Conservation (phyloP, 92 coral and sea anemone species). For the Isaurus tuberculatus region DNA sequence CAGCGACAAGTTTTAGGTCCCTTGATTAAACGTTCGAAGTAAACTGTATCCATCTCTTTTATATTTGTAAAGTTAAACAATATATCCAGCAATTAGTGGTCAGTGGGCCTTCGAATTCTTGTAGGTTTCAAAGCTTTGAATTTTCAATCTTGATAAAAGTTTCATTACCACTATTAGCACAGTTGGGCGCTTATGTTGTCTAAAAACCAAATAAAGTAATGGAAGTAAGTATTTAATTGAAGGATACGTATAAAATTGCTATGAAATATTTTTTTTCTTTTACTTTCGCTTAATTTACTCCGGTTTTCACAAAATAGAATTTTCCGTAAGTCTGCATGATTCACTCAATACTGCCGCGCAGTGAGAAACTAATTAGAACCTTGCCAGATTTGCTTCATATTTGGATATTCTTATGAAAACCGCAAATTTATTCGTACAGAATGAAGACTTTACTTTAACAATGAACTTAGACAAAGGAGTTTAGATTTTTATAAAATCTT, state of each 20-base stretch:
- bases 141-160: constrained; percentile 38
- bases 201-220: constrained; percentile 29
- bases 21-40: not conserved
- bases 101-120: constrained; percentile 38
- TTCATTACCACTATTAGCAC: constrained; percentile 58
- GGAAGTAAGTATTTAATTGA: constrained; percentile 53
- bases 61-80: constrained; percentile 33
- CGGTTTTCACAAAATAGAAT: constrained; percentile 17
- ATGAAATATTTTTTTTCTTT: constrained; percentile 51
- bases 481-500: constrained; percentile 32
- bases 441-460: constrained; percentile 45
- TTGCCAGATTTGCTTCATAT: constrained; percentile 1
- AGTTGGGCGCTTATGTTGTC: constrained; percentile 43
- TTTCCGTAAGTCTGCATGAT: not conserved
- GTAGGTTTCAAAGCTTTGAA: constrained; percentile 31
- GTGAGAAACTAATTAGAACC: constrained; percentile 25
- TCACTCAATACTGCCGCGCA: not conserved
- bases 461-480: constrained; percentile 64
- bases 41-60: not conserved
- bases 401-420: constrained; percentile 30
- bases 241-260: constrained; percentile 49
- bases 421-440: constrained; percentile 28
- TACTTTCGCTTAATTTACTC: constrained; percentile 40
- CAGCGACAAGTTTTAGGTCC: not conserved
- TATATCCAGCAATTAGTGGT: constrained; percentile 36